Evolutionary conservation across 2,888 invertebrate genomes (phyloP), one percentile per base, ranked within the genome.

Genomic region (Trachelus stipa): DNA sequence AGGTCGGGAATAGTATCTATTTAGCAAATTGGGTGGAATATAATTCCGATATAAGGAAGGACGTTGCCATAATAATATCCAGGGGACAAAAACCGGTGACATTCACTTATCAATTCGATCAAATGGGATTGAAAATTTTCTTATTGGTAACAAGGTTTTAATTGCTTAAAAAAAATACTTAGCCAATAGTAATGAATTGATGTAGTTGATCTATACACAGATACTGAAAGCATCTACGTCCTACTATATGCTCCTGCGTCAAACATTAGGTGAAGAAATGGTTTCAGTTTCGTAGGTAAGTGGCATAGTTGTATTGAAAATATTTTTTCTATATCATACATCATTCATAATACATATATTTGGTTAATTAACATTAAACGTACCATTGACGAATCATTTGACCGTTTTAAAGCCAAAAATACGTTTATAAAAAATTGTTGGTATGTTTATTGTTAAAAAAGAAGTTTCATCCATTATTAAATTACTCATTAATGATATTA

Each of bases 151-250:
- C n/a, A 33, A 35, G 33, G 6, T 15, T 23, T 35, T 56, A 56
- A 73, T 31, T 34, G 12, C 9, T 71, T 15, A 35, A 33, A 30
- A 6, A 6, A 71, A 11, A 23, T 73, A 30, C 11, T 56, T 56
- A 15, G 23, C 9, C 23, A 12, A 73, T 73, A 12, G 23, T 23
- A 23, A 74, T 40, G 11, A 71, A 31, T n/a, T 71, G 9, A 71
- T 23, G 23, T 40, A 40, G 6, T 23, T 15, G 2, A 71, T 33
- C 30, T 1, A 34, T 74, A 40, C 34, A n/a, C 35, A 78, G 78
- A 78, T 78, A 40, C 68, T 78, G 56, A 78, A 75, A 68, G 78
- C 75, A 23, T 75, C 78, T 12, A 73, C 75, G 31, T 78, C 78
- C 30, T 78, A 78, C 31, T 78, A 78, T 68, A 73, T 75, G 1